A percentile compares a stretch with the other conserved stretches of the same genome.
These are phyloP conservation scores for Taphrorychus bicolor DNA, from an alignment of 2,888 invertebrate species.

Conservation along the genomic window DNA sequence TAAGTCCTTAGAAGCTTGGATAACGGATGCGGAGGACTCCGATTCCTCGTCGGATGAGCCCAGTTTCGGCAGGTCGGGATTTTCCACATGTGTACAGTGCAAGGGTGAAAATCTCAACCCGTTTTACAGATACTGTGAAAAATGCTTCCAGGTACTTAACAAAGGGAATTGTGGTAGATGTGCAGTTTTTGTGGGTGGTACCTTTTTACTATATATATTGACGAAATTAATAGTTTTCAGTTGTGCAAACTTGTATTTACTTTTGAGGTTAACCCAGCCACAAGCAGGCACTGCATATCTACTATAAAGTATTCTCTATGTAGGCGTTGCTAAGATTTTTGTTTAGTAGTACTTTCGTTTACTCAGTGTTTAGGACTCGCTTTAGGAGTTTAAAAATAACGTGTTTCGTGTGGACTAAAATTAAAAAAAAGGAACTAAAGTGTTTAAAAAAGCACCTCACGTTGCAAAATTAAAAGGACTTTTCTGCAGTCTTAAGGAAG, in stretches of 20 bases:
- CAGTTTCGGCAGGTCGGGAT: constrained; percentile 59
- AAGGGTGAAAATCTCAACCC: constrained; percentile 68
- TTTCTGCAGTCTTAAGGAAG: constrained; percentile 6
- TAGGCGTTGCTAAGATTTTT: no score
- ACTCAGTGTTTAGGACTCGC: not conserved
- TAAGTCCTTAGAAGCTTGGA: constrained; percentile 54
- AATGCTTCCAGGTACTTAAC: constrained; percentile 69
- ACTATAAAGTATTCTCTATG: no score
- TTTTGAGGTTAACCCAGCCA: no score
- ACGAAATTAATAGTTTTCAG: no score
- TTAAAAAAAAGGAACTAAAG: constrained; percentile 18
- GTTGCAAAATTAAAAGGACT: constrained; percentile 24
- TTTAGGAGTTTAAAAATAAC: no score
- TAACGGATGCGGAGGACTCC: constrained; percentile 57
- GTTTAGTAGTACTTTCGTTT: not conserved
- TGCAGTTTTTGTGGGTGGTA: not conserved
- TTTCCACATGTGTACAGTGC: constrained; percentile 72
- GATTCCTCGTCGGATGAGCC: constrained; percentile 47
- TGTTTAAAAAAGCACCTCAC: constrained; percentile 24
- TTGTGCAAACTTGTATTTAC: no score
- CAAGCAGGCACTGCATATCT: not conserved
- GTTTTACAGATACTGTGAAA: constrained; percentile 71
- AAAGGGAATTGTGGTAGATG: constrained; percentile 7
- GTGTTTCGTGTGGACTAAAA: constrained; percentile 20
- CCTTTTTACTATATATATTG: no score